phyloP scores from a whole-genome alignment of 1,140 invertebrate species.

The Fopius arisanus region DNA sequence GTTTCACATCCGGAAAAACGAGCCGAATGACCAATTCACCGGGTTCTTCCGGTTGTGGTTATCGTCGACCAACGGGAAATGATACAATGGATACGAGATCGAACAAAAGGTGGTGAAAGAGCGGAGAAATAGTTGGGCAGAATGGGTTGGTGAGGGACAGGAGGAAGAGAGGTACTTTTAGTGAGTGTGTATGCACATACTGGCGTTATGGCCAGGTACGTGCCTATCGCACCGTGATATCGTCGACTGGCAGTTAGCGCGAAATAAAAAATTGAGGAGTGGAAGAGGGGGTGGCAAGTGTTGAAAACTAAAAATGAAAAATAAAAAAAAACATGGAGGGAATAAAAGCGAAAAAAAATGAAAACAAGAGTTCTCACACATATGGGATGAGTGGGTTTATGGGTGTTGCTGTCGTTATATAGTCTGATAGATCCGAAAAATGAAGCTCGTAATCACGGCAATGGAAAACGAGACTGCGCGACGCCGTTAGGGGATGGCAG shows the following conservation, averaged over 20 bases:
- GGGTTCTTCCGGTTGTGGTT: slow-evolving; percentile 45
- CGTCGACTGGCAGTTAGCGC: slow-evolving; percentile 35
- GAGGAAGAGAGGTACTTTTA: neutral
- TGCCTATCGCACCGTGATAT: slow-evolving; percentile 41
- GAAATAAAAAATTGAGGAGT: slow-evolving; percentile 32
- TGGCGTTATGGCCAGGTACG: slow-evolving; percentile 22
- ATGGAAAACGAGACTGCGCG: slow-evolving; percentile 33
- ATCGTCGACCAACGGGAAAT: slow-evolving; percentile 45
- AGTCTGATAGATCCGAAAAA: slow-evolving; percentile 45
- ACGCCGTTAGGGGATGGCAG: neutral
- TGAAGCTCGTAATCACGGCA: slow-evolving; percentile 40
- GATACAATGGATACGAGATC: slow-evolving; percentile 38
- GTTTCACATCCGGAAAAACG: slow-evolving; percentile 8
- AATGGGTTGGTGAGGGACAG: too few relatives aligned
- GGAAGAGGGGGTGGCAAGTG: neutral
- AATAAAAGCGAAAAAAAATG: slow-evolving; percentile 26
- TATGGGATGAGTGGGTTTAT: slow-evolving; percentile 24
- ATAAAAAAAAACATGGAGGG: slow-evolving; percentile 32
- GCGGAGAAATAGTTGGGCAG: neutral
- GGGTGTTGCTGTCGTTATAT: slow-evolving; percentile 27
- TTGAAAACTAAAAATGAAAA: slow-evolving; percentile 30
- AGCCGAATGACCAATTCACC: slow-evolving; percentile 24
- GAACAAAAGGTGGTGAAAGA: slow-evolving; percentile 21
- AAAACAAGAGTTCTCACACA: slow-evolving; percentile 13
- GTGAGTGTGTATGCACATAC: slow-evolving; percentile 11